Percentiles rank a stretch among this genome's conserved stretches.
Conservation (phyloP, 2,113 vertebrate species). For the Pterocles orientalis region DNA sequence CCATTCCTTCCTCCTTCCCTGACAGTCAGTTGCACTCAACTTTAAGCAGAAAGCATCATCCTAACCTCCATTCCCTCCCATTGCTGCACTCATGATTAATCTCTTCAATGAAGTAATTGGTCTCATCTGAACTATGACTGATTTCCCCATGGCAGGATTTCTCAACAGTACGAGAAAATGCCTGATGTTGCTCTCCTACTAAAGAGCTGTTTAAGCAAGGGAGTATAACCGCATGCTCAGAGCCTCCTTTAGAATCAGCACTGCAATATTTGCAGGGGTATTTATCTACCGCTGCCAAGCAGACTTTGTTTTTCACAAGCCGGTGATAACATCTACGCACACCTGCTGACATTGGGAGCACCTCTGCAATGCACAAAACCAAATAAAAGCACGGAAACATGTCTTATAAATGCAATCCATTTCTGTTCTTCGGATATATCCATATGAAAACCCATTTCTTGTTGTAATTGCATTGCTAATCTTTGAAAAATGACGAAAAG, state of each 20-base stretch:
- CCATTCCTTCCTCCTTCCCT: background rate
- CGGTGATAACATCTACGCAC: background rate
- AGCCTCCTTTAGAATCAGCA: background rate
- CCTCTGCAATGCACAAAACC: background rate
- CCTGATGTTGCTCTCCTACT: background rate
- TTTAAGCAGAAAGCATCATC: background rate
- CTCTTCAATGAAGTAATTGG: conserved; percentile 21
- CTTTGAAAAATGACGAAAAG: background rate
- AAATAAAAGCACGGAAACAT: background rate
- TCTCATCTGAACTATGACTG: conserved; percentile 25
- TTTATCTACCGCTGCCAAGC: background rate
- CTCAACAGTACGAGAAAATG: background rate
- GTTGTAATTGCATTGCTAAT: background rate
- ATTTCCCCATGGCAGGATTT: conserved; percentile 39
- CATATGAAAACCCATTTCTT: background rate
- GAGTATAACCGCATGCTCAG: background rate
- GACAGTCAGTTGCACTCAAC: background rate
- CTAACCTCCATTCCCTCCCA: background rate
- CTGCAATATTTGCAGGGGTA: background rate
- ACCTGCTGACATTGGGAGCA: background rate
- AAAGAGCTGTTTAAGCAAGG: conserved; percentile 1
- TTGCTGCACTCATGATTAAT: background rate
- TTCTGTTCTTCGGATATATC: background rate
- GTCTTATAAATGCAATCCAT: background rate
- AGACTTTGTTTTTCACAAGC: background rate